Percentiles rank a stretch among this genome's conserved stretches.
These are phyloP conservation scores for Troides oblongomaculatus DNA, from an alignment of 2,888 invertebrate species.

Conservation along the genomic window DNA sequence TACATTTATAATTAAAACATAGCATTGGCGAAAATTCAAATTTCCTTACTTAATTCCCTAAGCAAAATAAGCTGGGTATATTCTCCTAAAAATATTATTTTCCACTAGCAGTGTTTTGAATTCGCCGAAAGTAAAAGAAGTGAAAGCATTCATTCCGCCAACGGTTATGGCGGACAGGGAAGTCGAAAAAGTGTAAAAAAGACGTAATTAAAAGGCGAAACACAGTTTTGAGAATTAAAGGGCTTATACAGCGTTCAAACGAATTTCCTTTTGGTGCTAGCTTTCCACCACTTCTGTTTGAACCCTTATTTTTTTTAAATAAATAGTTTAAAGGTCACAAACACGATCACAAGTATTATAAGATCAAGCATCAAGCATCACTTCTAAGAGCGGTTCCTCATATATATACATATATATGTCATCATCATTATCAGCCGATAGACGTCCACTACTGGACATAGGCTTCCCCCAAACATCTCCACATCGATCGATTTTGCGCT, in stretches of 20 bases:
- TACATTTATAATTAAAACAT: neutral
- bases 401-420: too few relatives aligned
- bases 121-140: conserved; percentile 18
- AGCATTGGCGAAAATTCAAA: neutral
- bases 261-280: conserved; percentile 17
- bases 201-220: conserved; percentile 26
- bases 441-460: too few relatives aligned
- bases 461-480: too few relatives aligned
- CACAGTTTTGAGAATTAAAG: conserved; percentile 22
- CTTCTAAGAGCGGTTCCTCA: too few relatives aligned
- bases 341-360: too few relatives aligned
- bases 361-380: too few relatives aligned
- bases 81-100: conserved; percentile 9
- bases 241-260: conserved; percentile 21
- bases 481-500: too few relatives aligned
- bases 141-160: conserved; percentile 23
- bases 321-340: neutral
- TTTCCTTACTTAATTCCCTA: neutral
- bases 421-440: too few relatives aligned
- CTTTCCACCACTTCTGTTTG: conserved; percentile 13
- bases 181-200: conserved; percentile 27
- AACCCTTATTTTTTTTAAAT: conserved; percentile 1
- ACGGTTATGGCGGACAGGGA: conserved; percentile 16
- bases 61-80: neutral
- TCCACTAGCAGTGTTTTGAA: conserved; percentile 13